These are phyloP conservation scores for Campoletis sonorensis DNA, from an alignment of 1,140 invertebrate genomes.

Conservation along the genomic window DNA sequence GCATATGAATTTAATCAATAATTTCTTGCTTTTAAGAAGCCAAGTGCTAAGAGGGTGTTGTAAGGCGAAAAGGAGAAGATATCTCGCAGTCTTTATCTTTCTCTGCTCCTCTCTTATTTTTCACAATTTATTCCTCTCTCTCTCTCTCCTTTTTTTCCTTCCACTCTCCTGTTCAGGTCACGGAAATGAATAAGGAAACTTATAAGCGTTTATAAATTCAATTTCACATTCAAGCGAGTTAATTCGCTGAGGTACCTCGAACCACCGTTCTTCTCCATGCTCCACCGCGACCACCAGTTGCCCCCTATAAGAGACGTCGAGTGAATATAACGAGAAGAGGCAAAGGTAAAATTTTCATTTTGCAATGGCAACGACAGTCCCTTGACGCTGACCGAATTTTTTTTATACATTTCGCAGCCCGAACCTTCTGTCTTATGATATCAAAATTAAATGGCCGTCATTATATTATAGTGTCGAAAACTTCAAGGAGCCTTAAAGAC, in stretches of 20 bases:
- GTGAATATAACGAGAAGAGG: constrained; percentile 30
- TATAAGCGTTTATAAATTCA: constrained; percentile 63
- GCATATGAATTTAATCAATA: constrained; percentile 60
- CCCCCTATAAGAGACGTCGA: constrained; percentile 35
- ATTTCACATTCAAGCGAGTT: constrained; percentile 63
- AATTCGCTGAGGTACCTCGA: constrained; percentile 50
- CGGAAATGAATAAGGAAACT: constrained; percentile 61
- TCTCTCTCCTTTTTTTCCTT: neutral
- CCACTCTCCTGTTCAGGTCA: constrained; percentile 27
- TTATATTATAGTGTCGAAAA: neutral
- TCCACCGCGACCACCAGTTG: constrained; percentile 40
- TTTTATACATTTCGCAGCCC: neutral
- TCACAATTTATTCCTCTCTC: neutral
- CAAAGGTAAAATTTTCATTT: constrained; percentile 48
- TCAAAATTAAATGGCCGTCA: constrained; percentile 19
- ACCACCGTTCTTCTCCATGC: neutral
- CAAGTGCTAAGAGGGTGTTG: constrained; percentile 38
- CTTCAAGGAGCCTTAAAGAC: neutral
- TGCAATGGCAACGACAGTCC: constrained; percentile 47
- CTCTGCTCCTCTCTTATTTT: neutral
- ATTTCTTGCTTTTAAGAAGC: constrained; percentile 50
- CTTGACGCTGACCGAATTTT: constrained; percentile 16
- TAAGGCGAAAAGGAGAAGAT: neutral
- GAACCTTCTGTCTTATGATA: neutral
- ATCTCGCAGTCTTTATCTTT: neutral